Evolutionary conservation across 2,888 invertebrate species (phyloP).

Genomic region (Noctua fimbriata): DNA sequence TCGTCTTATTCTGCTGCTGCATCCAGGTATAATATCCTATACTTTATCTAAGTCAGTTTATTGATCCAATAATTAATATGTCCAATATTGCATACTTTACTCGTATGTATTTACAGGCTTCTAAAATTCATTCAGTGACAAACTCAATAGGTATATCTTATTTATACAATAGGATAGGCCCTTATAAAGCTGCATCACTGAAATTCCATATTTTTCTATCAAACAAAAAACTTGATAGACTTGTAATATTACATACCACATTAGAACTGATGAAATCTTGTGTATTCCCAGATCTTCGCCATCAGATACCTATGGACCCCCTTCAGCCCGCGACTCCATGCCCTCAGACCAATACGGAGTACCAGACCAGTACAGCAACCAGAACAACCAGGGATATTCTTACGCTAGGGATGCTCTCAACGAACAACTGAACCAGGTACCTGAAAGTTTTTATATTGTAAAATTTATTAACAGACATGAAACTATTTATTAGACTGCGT

Average conservation of each 20-base stretch:
- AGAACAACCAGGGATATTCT: slow-evolving; percentile 77
- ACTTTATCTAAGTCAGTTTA: neutral
- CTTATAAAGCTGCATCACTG: neutral
- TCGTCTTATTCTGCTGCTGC: slow-evolving; percentile 78
- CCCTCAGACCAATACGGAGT: slow-evolving; percentile 85
- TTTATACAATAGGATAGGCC: neutral
- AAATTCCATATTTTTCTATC: neutral
- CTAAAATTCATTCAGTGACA: neutral
- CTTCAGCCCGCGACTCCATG: slow-evolving; percentile 77
- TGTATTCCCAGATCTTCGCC: slow-evolving; percentile 74
- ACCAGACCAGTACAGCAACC: slow-evolving; percentile 87
- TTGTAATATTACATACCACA: neutral
- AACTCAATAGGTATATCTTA: neutral
- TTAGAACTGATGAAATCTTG: neutral
- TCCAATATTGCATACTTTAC: neutral
- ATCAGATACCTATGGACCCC: slow-evolving; percentile 77
- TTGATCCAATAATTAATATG: neutral
- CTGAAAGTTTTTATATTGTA: neutral
- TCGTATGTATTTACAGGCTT: neutral
- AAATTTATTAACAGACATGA: neutral
- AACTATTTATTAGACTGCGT: neutral
- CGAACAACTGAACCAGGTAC: slow-evolving; percentile 80
- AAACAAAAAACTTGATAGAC: neutral
- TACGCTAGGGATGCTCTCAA: slow-evolving; percentile 79
- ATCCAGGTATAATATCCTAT: slow-evolving; percentile 69